Evolutionary conservation across 2,888 invertebrate species (phyloP), one percentile per base, ranked within the genome.

Genomic region (Euplagia quadripunctaria): DNA sequence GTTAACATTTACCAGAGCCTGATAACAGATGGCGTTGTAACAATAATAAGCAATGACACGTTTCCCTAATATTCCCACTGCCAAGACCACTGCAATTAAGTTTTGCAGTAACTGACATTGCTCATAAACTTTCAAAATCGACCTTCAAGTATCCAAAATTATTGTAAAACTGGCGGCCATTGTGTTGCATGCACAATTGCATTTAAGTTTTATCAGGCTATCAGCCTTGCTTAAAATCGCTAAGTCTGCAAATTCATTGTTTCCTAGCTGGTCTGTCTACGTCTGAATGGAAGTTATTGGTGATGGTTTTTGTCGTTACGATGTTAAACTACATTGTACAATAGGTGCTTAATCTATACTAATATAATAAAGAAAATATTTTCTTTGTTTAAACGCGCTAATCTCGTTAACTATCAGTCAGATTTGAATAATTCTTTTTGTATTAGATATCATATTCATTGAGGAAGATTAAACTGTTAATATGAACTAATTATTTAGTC

Each of bases 191-290:
- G 73, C 73, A 74, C 70, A 74, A 74, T 74, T 70, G 70, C 78
- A 84, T 71, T 77, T 67, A 64, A 46, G 64, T 41, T 70, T 74
- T 84, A 83, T 83, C 85, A 73, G 20, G 20, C 6, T 76, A 75
- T 75, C 76, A 78, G 72, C 85, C 83, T 82, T 82, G 83, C 55
- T 68, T 73, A 75, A 58, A 75, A 74, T 71, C 71, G 46, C 12
- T 42, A 46, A 31, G 11, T 61, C 31, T 68, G 70, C 16, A 12
- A 49, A 41, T 16, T 16, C 14, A 70, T 64, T 70, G 70, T 70
- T 63, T 64, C 17, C 64, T 49, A 31, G 16, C 20, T 52, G 7
- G 1, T 17, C 31, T 70, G 12, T 68, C 43, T 43, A 52, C 67
- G 17, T 58, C 68, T n/a, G n/a, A 43, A 42, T 43, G 55, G 14